These are phyloP conservation scores for Orthonyx spaldingii DNA, from an alignment of 2,113 vertebrate genomes.

Conservation along the genomic window DNA sequence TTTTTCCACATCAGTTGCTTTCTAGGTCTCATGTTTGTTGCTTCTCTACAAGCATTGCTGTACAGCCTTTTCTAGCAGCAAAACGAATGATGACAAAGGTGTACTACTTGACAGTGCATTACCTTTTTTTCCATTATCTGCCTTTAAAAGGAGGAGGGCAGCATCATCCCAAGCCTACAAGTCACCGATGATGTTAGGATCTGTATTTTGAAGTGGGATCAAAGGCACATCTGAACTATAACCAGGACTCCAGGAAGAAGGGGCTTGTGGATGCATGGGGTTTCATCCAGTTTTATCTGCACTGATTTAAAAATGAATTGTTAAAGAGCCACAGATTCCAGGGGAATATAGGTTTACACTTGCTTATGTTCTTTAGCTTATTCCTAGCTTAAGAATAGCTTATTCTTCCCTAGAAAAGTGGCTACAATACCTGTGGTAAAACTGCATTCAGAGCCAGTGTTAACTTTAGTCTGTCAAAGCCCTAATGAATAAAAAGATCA, in stretches of 20 bases:
- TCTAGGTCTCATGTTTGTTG: neutral
- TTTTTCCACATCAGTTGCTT: neutral
- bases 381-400: too few relatives aligned
- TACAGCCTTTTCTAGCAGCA: neutral
- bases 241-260: neutral
- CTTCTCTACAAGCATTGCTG: neutral
- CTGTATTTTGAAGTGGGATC: neutral
- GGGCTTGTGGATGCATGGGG: neutral
- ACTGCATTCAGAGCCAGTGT: neutral
- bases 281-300: neutral
- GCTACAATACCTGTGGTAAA: neutral
- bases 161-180: neutral
- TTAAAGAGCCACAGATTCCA: neutral
- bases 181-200: neutral
- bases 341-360: neutral
- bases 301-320: neutral
- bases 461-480: neutral
- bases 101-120: neutral
- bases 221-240: neutral
- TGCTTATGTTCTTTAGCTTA: neutral
- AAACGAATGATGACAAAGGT: neutral
- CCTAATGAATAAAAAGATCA: neutral
- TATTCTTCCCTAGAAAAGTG: neutral
- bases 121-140: neutral
- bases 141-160: neutral